A percentile compares a stretch with the other conserved stretches of the same genome.
Conservation (phyloP, 1,140 invertebrate genomes). For the Zaprionus inermis region DNA sequence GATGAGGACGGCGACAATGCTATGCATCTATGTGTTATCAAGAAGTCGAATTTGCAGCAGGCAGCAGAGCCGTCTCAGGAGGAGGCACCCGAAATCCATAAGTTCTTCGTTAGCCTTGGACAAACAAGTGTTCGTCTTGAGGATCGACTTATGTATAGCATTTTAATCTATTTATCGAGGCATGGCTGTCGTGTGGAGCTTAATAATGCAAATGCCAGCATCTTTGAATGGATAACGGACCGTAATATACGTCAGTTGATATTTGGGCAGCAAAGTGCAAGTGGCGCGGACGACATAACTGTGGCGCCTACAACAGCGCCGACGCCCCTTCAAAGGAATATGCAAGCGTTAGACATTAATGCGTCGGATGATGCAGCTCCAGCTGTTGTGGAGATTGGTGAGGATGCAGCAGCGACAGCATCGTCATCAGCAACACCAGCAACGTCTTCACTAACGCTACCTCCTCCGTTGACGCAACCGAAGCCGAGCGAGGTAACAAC, state of each 20-base stretch:
- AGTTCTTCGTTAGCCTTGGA: constrained; percentile 80
- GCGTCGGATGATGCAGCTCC: constrained; percentile 5
- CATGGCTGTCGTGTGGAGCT: constrained; percentile 88
- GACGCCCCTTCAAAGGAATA: constrained; percentile 42
- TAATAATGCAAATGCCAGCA: constrained; percentile 86
- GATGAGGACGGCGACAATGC: constrained; percentile 95
- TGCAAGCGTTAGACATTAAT: constrained; percentile 38
- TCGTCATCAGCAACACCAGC: constrained; percentile 7
- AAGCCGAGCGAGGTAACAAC: constrained; percentile 31
- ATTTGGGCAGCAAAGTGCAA: constrained; percentile 62
- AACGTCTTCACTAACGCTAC: constrained; percentile 15
- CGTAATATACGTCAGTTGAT: constrained; percentile 74
- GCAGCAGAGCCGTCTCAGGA: constrained; percentile 83
- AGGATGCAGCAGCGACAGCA: constrained; percentile 41
- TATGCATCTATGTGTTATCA: constrained; percentile 92
- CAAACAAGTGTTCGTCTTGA: constrained; percentile 77
- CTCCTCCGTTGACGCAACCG: constrained; percentile 35
- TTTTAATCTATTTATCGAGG: constrained; percentile 89
- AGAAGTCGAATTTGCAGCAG: constrained; percentile 85
- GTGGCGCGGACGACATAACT: constrained; percentile 30
- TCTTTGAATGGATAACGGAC: constrained; percentile 83
- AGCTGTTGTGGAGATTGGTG: constrained; percentile 15
- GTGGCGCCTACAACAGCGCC: constrained; percentile 9
- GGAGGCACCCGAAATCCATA: constrained; percentile 84
- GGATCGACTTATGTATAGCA: constrained; percentile 86